These are phyloP conservation scores for Sorex maritimensis DNA, from an alignment of 2,797 vertebrate species.

Conservation along the genomic window DNA sequence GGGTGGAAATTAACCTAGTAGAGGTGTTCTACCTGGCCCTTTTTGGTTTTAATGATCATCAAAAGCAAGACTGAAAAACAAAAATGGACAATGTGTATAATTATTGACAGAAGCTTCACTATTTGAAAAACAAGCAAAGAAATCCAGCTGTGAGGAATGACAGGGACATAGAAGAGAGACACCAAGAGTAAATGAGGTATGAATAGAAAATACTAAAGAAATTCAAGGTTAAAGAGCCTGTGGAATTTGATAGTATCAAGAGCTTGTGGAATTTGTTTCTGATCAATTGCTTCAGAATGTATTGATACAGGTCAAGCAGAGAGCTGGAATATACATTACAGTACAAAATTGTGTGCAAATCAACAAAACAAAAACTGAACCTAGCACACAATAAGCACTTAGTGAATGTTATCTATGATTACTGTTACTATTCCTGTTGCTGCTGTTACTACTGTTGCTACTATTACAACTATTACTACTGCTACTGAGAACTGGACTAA, in stretches of 20 bases:
- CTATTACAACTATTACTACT: not conserved
- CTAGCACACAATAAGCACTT: not conserved
- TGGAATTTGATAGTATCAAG: constrained; percentile 79
- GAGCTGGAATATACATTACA: constrained; percentile 72
- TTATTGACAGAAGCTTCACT: constrained; percentile 75
- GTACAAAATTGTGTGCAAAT: constrained; percentile 68
- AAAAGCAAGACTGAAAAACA: constrained; percentile 71
- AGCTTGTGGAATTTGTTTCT: constrained; percentile 72
- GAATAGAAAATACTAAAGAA: constrained; percentile 67
- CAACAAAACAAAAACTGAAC: not conserved
- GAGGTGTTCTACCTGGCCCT: constrained; percentile 55
- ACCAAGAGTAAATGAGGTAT: constrained; percentile 77
- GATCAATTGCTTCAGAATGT: constrained; percentile 78
- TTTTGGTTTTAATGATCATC: constrained; percentile 84
- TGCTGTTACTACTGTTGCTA: not conserved
- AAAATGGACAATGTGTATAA: constrained; percentile 77
- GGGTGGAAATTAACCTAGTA: constrained; percentile 54
- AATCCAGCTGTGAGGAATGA: constrained; percentile 77
- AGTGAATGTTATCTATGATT: not conserved
- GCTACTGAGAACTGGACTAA: not conserved
- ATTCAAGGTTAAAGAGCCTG: constrained; percentile 72
- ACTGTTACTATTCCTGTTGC: not conserved
- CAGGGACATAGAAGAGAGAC: constrained; percentile 74
- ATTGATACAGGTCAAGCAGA: constrained; percentile 74
- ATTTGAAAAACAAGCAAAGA: constrained; percentile 83